phyloP scores from a whole-genome alignment of 2,888 invertebrate species.

The Macrophya annulata region DNA sequence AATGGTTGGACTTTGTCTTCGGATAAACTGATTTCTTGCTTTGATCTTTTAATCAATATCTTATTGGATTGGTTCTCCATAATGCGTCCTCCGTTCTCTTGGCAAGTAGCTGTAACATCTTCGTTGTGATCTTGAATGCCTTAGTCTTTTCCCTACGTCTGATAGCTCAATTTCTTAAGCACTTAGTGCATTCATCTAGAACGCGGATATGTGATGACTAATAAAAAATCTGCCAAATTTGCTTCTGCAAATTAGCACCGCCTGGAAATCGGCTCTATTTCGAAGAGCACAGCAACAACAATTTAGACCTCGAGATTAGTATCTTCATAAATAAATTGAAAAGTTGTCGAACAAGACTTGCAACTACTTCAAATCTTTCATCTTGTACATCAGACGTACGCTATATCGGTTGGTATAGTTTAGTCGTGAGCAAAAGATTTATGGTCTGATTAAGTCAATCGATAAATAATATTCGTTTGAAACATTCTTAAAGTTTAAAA shows the following conservation, averaged over 20 bases:
- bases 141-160: background rate
- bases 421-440: background rate
- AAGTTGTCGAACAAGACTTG: background rate
- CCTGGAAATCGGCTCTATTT: background rate
- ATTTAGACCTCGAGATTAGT: background rate
- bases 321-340: background rate
- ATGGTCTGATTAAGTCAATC: background rate
- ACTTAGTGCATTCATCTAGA: background rate
- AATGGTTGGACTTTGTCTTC: background rate
- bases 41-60: background rate
- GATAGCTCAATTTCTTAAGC: too few relatives aligned
- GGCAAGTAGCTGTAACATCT: background rate
- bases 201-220: background rate
- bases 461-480: background rate
- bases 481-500: background rate
- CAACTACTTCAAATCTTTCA: background rate
- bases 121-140: background rate
- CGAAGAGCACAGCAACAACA: background rate
- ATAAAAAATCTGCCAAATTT: background rate
- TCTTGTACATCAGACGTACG: background rate
- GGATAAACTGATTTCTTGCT: background rate
- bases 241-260: background rate
- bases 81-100: background rate
- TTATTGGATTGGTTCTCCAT: background rate
- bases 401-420: background rate